Evolutionary conservation across 1,140 invertebrate genomes (phyloP).

Genomic region (Venturia canescens): DNA sequence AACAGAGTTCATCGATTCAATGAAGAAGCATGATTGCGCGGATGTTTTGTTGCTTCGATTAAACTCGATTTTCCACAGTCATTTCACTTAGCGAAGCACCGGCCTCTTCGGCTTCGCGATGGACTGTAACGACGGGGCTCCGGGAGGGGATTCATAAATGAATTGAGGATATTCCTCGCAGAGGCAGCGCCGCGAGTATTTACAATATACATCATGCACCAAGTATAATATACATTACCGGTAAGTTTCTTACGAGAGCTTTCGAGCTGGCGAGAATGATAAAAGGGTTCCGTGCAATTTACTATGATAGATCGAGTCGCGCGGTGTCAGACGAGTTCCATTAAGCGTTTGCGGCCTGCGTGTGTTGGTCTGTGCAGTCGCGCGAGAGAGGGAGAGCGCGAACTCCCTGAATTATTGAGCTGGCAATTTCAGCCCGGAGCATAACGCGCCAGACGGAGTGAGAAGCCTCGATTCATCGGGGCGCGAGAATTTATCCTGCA

Average conservation of each 20-base stretch:
- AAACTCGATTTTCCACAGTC: not conserved
- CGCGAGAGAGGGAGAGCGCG: slow-evolving; percentile 1
- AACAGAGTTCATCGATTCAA: no score
- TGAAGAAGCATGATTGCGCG: no score
- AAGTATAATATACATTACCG: slow-evolving; percentile 8
- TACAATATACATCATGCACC: not conserved
- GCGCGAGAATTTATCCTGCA: slow-evolving; percentile 62
- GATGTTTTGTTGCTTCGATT: no score
- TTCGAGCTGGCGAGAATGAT: slow-evolving; percentile 59
- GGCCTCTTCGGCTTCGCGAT: not conserved
- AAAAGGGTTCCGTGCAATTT: slow-evolving; percentile 74
- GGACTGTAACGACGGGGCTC: not conserved
- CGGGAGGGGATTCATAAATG: not conserved
- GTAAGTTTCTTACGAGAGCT: slow-evolving; percentile 63
- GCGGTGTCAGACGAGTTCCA: slow-evolving; percentile 70
- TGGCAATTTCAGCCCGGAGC: slow-evolving; percentile 66
- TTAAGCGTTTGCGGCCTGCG: slow-evolving; percentile 59
- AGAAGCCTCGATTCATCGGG: slow-evolving; percentile 9
- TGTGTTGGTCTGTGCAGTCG: not conserved
- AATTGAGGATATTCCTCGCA: not conserved
- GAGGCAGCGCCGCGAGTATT: not conserved
- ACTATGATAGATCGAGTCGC: slow-evolving; percentile 74
- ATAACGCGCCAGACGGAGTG: slow-evolving; percentile 47
- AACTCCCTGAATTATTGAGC: slow-evolving; percentile 74
- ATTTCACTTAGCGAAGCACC: not conserved